Evolutionary conservation across 1,140 invertebrate genomes (phyloP), one percentile per base, ranked within the genome.

Genomic region (Drosophila micromelanica): DNA sequence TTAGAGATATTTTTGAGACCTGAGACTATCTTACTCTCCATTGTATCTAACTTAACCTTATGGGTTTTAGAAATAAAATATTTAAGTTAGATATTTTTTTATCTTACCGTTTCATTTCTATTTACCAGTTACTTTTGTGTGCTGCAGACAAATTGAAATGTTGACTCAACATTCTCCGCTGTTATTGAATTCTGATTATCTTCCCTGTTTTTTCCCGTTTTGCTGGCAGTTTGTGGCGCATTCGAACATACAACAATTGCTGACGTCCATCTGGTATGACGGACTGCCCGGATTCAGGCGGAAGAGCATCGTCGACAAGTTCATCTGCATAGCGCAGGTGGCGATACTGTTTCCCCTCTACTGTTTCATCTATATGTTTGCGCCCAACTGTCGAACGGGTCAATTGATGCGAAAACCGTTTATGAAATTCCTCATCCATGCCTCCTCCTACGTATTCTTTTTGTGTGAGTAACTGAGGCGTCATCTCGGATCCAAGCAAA

Each of bases 361-460:
- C 92, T 97, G 96, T 84, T 91, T 95, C 0, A 92, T 96, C 38
- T 98, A 98, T 80, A 96, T 97, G 92, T 84, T 98, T 11, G 94
- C 95, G 0, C 97, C 97, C 0, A 94, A 95, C 70, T 96, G 96
- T 51, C 92, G 93, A 27, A 95, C 94, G 17, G 97, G 96, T 0
- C 95, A 95, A 82, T 93, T 97, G 3, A 95, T 98, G 94, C 94
- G 96, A 71, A 96, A 96, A 84, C 98, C 98, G 0, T 98, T 98
- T 90, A 97, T 98, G 95, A 98, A 98, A 92, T 99, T 99, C 92
- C 94, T 98, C 65, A 96, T 97, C 62, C 97, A 98, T 87, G 97
- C 97, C 0, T 96, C 97, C 0, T 98, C 97, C 12, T 98, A 98
- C 92, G 93, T 98, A 40, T 97, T 98, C 92, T 98, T 98, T 92